Conservation (phyloP, 2,888 invertebrate genomes). For the Onchidella celtica region DNA sequence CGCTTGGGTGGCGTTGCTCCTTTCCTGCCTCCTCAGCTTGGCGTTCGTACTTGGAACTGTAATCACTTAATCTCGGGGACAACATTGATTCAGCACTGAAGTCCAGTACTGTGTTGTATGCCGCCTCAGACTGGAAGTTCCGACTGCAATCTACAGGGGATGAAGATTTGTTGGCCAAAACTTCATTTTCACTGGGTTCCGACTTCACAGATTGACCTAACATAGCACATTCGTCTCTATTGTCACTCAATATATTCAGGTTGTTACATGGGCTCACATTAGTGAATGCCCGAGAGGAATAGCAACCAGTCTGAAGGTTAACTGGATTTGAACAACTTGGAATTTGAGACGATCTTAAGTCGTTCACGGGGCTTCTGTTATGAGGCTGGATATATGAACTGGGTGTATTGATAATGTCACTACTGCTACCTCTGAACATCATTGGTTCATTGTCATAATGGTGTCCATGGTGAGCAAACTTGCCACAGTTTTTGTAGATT, state of each 20-base stretch:
- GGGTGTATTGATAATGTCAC: conserved; percentile 3
- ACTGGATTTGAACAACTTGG: neutral
- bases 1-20: conserved; percentile 6
- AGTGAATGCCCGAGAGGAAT: neutral
- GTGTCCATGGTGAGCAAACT: conserved; percentile 2
- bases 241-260: neutral
- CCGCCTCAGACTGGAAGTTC: neutral
- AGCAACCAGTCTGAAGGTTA: neutral
- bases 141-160: neutral
- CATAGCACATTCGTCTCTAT: neutral
- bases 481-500: conserved; percentile 31
- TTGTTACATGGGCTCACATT: neutral
- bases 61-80: conserved; percentile 17
- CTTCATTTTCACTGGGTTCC: conserved; percentile 8
- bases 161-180: neutral
- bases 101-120: neutral
- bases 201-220: conserved; percentile 22
- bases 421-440: conserved; percentile 20
- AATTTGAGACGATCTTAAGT: conserved; percentile 17
- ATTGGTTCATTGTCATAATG: conserved; percentile 25
- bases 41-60: neutral
- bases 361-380: conserved; percentile 38
- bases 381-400: conserved; percentile 15
- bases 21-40: neutral
- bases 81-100: neutral